These are phyloP conservation scores for Branchipolynoe longqiensis DNA, from an alignment of 2,888 invertebrate species.

Conservation along the genomic window DNA sequence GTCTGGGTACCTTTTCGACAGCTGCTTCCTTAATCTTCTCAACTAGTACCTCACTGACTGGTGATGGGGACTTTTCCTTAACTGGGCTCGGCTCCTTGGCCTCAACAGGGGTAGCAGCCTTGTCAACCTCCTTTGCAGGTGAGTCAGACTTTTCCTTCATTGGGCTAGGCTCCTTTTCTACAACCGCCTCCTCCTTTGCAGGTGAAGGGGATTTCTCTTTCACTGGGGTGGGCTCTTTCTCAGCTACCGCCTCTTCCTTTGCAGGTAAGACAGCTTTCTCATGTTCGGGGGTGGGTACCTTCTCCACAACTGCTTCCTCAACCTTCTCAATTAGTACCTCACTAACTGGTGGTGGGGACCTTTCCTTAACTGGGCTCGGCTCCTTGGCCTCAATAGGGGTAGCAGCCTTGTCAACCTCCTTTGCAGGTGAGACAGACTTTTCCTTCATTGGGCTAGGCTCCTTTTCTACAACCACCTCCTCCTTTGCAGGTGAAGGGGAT, in stretches of 20 bases:
- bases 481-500: constrained; percentile 11
- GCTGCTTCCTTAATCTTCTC: constrained; percentile 33
- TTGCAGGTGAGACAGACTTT: background rate
- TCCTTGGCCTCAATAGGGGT: constrained; percentile 8
- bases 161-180: constrained; percentile 12
- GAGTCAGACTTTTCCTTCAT: constrained; percentile 1
- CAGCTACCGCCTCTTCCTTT: constrained; percentile 10
- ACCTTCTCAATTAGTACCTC: too few species aligned
- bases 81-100: constrained; percentile 27
- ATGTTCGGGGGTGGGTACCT: background rate
- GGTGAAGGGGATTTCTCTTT: constrained; percentile 42
- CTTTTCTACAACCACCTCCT: background rate
- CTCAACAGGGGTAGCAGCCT: background rate
- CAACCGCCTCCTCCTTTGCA: background rate
- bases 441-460: constrained; percentile 38
- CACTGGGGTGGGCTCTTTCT: constrained; percentile 59
- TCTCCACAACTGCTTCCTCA: constrained; percentile 3
- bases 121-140: constrained; percentile 2
- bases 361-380: constrained; percentile 9
- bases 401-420: constrained; percentile 46
- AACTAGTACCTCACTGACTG: background rate
- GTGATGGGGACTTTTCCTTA: constrained; percentile 14
- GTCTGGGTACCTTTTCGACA: constrained; percentile 17
- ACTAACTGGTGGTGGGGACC: background rate
- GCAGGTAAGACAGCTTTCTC: constrained; percentile 32